These are phyloP conservation scores for Heterohyrax brucei DNA, from an alignment of 2,797 vertebrate species.

Conservation along the genomic window DNA sequence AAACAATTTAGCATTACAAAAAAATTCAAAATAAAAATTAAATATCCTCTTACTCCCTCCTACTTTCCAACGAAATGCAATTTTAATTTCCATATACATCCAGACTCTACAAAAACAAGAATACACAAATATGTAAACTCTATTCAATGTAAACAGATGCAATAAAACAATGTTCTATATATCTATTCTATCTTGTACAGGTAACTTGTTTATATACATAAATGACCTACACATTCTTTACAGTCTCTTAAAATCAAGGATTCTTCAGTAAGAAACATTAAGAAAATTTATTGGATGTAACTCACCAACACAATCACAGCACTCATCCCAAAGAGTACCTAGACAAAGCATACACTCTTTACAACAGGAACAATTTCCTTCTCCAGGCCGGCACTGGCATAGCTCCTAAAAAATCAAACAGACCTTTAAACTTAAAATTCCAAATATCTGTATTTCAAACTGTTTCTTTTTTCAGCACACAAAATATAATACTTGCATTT, in stretches of 20 bases:
- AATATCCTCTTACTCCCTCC: neutral
- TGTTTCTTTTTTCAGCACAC: slow-evolving; percentile 25
- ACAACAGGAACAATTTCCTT: slow-evolving; percentile 98
- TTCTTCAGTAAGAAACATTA: neutral
- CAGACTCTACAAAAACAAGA: neutral
- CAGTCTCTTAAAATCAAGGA: slow-evolving; percentile 39
- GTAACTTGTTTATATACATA: neutral
- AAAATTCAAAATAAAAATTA: slow-evolving; percentile 37
- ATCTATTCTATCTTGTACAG: neutral
- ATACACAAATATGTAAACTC: neutral
- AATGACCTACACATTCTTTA: neutral
- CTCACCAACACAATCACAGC: slow-evolving; percentile 99
- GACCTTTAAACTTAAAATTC: slow-evolving; percentile 48
- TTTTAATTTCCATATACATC: slow-evolving; percentile 32
- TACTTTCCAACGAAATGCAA: neutral
- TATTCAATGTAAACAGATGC: neutral
- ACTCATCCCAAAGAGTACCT: slow-evolving; percentile 98
- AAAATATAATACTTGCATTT: neutral
- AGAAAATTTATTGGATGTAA: slow-evolving; percentile 53
- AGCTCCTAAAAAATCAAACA: slow-evolving; percentile 93
- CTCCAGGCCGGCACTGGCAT: slow-evolving; percentile 97
- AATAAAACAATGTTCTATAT: neutral
- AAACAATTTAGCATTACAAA: slow-evolving; percentile 21
- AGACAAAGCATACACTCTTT: slow-evolving; percentile 99
- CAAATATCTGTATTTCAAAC: slow-evolving; percentile 12